Evolutionary conservation across 2,113 vertebrate species (phyloP).

Genomic region (Spheniscus mendiculus): DNA sequence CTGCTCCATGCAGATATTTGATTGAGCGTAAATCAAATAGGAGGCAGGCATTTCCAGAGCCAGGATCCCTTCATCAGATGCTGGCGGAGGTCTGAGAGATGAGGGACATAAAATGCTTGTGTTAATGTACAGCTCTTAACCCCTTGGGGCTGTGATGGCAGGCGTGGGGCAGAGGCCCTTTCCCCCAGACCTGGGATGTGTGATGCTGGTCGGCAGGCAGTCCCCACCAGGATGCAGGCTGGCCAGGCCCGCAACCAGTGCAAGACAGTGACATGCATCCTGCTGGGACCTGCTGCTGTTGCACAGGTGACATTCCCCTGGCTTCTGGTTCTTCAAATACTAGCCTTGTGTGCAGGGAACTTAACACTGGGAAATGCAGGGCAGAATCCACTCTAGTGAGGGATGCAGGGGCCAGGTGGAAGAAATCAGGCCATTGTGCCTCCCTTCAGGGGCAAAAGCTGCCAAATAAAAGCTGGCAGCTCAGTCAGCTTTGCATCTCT

Average conservation of each 20-base stretch:
- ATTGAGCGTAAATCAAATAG: neutral
- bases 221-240: neutral
- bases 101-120: neutral
- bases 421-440: neutral
- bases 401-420: neutral
- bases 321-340: neutral
- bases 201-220: neutral
- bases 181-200: neutral
- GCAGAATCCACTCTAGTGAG: neutral
- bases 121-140: neutral
- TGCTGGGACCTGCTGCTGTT: neutral
- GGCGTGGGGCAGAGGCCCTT: neutral
- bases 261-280: neutral
- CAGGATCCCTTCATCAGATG: neutral
- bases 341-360: neutral
- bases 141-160: neutral
- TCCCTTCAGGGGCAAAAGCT: neutral
- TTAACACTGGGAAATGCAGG: neutral
- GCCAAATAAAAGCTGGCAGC: neutral
- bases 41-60: neutral
- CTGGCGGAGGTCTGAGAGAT: neutral
- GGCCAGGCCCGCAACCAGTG: neutral
- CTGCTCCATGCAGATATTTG: neutral
- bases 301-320: neutral
- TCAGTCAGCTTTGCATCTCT: neutral